Evolutionary conservation across 2,113 vertebrate genomes (phyloP).

Genomic region (Sclerurus mexicanus): DNA sequence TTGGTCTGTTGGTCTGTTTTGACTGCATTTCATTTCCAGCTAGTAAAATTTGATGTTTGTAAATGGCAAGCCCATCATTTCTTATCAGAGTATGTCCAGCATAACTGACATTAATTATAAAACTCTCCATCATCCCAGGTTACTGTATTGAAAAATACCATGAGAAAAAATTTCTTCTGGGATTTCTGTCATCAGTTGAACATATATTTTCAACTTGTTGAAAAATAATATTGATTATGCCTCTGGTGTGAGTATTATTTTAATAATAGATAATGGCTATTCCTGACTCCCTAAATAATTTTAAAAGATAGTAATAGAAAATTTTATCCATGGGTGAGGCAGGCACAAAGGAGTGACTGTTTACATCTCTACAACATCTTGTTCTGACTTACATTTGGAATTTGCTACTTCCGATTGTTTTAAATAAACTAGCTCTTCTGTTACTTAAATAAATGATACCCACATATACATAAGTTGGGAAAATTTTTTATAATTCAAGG

Average conservation of each 20-base stretch:
- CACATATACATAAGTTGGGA: background rate
- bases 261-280: slow-evolving; percentile 64
- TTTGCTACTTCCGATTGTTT: background rate
- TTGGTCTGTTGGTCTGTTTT: slow-evolving; percentile 57
- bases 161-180: slow-evolving; percentile 49
- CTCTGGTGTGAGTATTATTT: slow-evolving; percentile 41
- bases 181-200: slow-evolving; percentile 32
- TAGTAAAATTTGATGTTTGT: slow-evolving; percentile 68
- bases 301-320: slow-evolving; percentile 20
- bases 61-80: slow-evolving; percentile 73
- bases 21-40: slow-evolving; percentile 66
- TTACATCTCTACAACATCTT: background rate
- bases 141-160: slow-evolving; percentile 56
- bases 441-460: background rate
- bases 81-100: slow-evolving; percentile 67
- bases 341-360: background rate
- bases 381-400: background rate
- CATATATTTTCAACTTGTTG: slow-evolving; percentile 49
- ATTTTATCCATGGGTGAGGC: slow-evolving; percentile 7
- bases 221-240: slow-evolving; percentile 8
- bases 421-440: background rate
- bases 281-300: slow-evolving; percentile 40
- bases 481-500: background rate
- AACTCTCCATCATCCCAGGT: slow-evolving; percentile 56
- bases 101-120: slow-evolving; percentile 73